These are phyloP conservation scores for Julus scanicus DNA, from an alignment of 2,888 invertebrate species.

Conservation along the genomic window DNA sequence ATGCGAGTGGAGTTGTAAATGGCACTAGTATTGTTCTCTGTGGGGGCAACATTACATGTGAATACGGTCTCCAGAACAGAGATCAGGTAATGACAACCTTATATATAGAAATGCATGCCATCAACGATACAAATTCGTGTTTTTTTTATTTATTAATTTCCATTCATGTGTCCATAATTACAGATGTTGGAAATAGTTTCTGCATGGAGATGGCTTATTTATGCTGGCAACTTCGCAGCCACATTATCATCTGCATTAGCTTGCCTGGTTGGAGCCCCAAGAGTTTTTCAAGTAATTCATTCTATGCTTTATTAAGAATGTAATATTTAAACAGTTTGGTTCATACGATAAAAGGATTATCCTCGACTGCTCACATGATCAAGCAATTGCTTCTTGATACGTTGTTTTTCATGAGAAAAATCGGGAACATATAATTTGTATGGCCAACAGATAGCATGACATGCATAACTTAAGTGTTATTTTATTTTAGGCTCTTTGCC, in stretches of 20 bases:
- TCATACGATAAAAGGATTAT: too few relatives aligned
- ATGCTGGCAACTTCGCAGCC: conserved; percentile 97
- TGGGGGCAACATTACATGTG: conserved; percentile 72
- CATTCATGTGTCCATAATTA: conserved; percentile 36
- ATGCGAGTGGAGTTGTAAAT: conserved; percentile 76
- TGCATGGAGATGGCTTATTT: conserved; percentile 88
- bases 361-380: not conserved
- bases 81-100: conserved; percentile 85
- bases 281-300: conserved; percentile 68
- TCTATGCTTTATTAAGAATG: too few relatives aligned
- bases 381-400: too few relatives aligned
- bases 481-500: conserved; percentile 69
- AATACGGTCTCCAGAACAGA: conserved; percentile 85
- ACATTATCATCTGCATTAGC: conserved; percentile 96
- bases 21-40: conserved; percentile 58
- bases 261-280: conserved; percentile 92
- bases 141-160: not conserved
- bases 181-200: conserved; percentile 67
- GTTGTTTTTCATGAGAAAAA: too few relatives aligned
- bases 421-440: too few relatives aligned
- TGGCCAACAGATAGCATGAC: not conserved
- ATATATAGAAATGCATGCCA: too few relatives aligned
- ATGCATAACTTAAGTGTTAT: conserved; percentile 43
- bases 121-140: too few relatives aligned
- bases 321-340: too few relatives aligned